Base-by-base conservation (phyloP, 92 coral and sea anemone species). In the Heliopora coerulea region DNA sequence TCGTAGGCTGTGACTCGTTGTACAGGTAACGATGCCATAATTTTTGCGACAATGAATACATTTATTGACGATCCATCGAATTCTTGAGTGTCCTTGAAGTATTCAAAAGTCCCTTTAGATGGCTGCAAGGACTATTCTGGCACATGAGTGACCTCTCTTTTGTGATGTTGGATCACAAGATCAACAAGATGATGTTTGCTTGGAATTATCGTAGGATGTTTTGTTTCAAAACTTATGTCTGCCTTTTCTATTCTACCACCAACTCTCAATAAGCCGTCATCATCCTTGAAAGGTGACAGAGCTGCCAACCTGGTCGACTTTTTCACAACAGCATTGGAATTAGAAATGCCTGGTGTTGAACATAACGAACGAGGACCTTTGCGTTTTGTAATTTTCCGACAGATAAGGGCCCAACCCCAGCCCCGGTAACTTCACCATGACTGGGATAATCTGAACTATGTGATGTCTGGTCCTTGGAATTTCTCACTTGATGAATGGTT, bases 221-320 rank as follows among this genome's bases (percentile, higher is more conserved):
- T 66, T 7, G 58, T 57, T n/a, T 66, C 74, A 57, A 66, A 66
- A 29, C 57, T 26, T 42, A 66, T 66, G 14, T 1, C 7, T 26
- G 74, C 74, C 44, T 57, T 66, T 9, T 66, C 74, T 19, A 66
- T 23, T 35, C 74, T 39, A 10, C 74, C 74, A 41, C 74, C 74
- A 25, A 66, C 56, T 66, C 74, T 24, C 40, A 66, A 13, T 21
- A 39, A 25, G 1, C 74, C 58, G 18, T 66, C 74, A 18, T 48
- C 74, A 0, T 23, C 74, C 37, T 40, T 18, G 59, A 66, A 66
- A 44, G 74, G 57, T 17, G 74, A 66, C 24, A 66, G 21, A 3
- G 74, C 74, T 18, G 72, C 20, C 17, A 50, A 50, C 26, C 58
- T 50, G 26, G 8, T 50, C 58, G 58, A 50, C 26, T 50, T 50